A percentile compares a stretch with the other conserved stretches of the same genome.
phyloP scores from a whole-genome alignment of 2,113 vertebrate species.

The Gavia stellata region DNA sequence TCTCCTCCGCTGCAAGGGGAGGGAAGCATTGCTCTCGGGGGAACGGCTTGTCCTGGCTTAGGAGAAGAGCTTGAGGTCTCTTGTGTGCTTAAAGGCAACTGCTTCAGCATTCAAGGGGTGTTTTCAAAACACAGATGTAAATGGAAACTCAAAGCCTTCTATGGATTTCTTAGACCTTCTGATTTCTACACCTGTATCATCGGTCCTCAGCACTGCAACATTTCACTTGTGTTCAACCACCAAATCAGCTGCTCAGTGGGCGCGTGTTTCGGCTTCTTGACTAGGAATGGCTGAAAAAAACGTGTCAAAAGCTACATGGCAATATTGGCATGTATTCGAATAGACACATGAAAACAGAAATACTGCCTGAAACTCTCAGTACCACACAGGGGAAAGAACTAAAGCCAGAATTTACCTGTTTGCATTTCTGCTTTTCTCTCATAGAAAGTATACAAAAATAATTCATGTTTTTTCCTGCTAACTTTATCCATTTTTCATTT shows the following conservation, averaged over 20 bases:
- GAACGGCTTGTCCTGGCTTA: neutral
- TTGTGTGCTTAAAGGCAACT: neutral
- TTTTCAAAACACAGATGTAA: neutral
- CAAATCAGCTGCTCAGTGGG: neutral
- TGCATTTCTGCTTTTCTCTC: neutral
- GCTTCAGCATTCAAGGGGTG: neutral
- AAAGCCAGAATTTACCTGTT: neutral
- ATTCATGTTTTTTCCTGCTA: neutral
- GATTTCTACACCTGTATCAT: neutral
- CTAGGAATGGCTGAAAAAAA: neutral
- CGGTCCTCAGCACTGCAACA: neutral
- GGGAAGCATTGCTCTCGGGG: neutral
- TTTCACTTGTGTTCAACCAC: neutral
- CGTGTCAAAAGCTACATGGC: neutral
- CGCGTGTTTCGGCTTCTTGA: neutral
- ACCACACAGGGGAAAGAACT: neutral
- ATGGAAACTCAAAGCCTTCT: neutral
- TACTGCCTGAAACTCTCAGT: neutral
- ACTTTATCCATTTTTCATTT: neutral
- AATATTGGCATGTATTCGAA: too few relatives aligned
- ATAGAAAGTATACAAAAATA: neutral
- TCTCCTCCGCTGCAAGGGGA: neutral
- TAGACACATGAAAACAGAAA: neutral
- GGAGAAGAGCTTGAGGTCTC: neutral
- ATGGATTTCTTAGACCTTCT: neutral